Evolutionary conservation across 2,888 invertebrate species (phyloP).

Genomic region (Chrysina gloriosa): DNA sequence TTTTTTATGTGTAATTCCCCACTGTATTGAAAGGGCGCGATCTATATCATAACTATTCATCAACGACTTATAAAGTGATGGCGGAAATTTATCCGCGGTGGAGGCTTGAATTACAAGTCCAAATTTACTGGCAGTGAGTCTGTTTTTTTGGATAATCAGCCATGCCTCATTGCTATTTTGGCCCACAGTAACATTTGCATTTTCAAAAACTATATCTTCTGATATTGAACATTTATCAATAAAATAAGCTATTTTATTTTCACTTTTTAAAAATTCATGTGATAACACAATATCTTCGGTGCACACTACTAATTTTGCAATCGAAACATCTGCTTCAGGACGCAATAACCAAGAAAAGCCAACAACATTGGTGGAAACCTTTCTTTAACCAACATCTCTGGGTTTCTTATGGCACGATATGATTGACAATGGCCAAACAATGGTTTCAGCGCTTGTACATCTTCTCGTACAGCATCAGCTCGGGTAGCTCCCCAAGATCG

Average conservation of each 20-base stretch:
- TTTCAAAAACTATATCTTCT: conserved; percentile 11
- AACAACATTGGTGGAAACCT: conserved; percentile 3
- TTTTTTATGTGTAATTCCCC: conserved; percentile 31
- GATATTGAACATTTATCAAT: conserved; percentile 3
- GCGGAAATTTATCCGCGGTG: conserved; percentile 3
- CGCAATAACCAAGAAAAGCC: conserved; percentile 42
- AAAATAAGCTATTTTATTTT: not conserved
- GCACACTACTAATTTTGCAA: not conserved
- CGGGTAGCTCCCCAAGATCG: conserved; percentile 13
- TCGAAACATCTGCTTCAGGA: conserved; percentile 13
- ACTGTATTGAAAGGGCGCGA: conserved; percentile 30
- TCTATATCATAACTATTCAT: conserved; percentile 28
- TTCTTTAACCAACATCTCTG: not conserved
- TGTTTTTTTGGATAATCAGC: conserved; percentile 34
- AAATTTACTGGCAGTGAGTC: conserved; percentile 44
- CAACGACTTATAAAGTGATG: not conserved
- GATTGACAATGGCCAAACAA: not conserved
- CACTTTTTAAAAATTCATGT: not conserved
- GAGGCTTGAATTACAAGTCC: conserved; percentile 37
- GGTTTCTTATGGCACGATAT: not conserved
- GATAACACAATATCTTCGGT: not conserved
- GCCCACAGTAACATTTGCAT: conserved; percentile 29
- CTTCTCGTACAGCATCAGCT: not conserved
- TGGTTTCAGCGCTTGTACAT: not conserved
- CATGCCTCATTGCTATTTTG: conserved; percentile 42